These are phyloP conservation scores for Pempheris klunzingeri DNA, from an alignment of 2,797 vertebrate genomes.

Conservation along the genomic window DNA sequence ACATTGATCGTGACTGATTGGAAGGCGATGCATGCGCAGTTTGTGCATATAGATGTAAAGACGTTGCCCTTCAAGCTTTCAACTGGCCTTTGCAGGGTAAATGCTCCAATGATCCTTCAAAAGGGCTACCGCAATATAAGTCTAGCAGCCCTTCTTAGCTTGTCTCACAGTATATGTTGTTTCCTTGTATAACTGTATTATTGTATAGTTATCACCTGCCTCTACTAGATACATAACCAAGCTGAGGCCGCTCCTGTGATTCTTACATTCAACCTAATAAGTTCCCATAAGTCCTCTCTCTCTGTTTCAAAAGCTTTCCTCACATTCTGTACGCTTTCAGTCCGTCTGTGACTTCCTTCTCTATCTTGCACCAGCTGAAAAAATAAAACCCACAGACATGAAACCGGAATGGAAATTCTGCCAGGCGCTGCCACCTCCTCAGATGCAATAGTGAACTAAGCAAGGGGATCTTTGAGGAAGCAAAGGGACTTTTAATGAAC, in stretches of 20 bases:
- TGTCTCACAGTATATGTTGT: conserved; percentile 5
- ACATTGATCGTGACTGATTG: conserved; percentile 33
- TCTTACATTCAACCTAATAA: conserved; percentile 48
- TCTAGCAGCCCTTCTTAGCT: background rate
- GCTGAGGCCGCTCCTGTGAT: conserved; percentile 2
- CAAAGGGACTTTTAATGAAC: conserved; percentile 86
- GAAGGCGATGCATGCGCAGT: background rate
- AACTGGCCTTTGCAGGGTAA: background rate
- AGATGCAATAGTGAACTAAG: conserved; percentile 61
- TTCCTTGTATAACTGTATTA: conserved; percentile 12
- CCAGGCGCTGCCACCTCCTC: conserved; percentile 61
- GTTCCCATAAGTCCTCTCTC: conserved; percentile 43
- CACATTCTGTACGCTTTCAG: conserved; percentile 34
- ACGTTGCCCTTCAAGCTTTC: background rate
- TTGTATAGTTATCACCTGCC: conserved; percentile 13
- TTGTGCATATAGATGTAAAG: background rate
- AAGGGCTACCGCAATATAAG: background rate
- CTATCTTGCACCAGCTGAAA: conserved; percentile 35
- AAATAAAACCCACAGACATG: conserved; percentile 44
- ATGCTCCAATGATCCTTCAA: background rate
- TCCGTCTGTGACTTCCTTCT: conserved; percentile 49
- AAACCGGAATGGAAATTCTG: conserved; percentile 62
- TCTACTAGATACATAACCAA: conserved; percentile 29
- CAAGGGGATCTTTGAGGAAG: conserved; percentile 72
- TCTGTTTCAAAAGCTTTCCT: conserved; percentile 52